Base-by-base conservation (phyloP, 2,797 vertebrate species). In the Peromyscus attwateri region DNA sequence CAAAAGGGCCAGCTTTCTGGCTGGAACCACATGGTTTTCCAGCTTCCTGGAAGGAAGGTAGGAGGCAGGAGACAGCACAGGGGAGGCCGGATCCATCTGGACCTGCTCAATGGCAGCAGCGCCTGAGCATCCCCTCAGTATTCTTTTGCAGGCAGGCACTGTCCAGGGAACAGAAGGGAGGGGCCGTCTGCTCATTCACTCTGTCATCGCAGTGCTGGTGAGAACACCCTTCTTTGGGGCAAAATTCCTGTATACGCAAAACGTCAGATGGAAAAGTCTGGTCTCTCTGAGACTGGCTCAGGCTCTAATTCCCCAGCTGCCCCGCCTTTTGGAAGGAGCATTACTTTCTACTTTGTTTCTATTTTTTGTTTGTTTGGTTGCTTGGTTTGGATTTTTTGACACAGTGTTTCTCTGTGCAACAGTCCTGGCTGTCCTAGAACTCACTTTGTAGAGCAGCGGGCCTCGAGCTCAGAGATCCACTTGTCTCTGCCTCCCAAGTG, bases 291-390 rank as follows among this genome's bases (percentile, higher is more conserved):
- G 1, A 60, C 27, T 2, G 17, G 27, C 17, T 1, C 21, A 85
- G 17, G 14, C 25, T 29, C 23, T 55, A 9, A 55, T 17, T 31
- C 17, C 0, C 52, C 8, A 6, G 8, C 13, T 34, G 13, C 2
- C 17, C 0, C 0, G 34, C 11, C 13, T 46, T 93, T 60, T n/a
- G 68, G 57, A 66, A 77, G 87, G 43, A 80, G 57, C 52, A 73
- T 23, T 37, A 73, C 37, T 84, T 83, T 71, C 60, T 55, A 34
- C 52, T 93, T 87, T 57, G 71, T 90, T 95, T 90, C 76, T 62
- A 31, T 81, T 85, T 79, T 27, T 16, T 70, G 16, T n/a, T n/a
- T n/a, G 14, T 8, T n/a, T 52, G 52, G 52, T 52, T 52, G 52
- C 52, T 37, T n/a, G 7, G 16, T n/a, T n/a, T 73, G 49, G 49